Evolutionary conservation across 1,140 invertebrate genomes (phyloP).

Genomic region (Lucilia cuprina): DNA sequence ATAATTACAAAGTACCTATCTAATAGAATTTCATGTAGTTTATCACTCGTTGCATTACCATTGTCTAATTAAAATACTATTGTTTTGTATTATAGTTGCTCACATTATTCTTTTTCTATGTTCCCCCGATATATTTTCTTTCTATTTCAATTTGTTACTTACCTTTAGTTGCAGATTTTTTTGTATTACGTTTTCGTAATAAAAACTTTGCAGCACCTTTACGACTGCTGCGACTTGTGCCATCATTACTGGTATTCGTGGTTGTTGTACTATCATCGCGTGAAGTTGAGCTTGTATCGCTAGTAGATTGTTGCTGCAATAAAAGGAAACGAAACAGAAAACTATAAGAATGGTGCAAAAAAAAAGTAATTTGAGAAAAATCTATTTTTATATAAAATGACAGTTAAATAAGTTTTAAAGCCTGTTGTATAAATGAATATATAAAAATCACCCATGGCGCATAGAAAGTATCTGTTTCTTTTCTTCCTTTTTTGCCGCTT

Average conservation of each 20-base stretch:
- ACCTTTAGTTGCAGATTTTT: slow-evolving; percentile 35
- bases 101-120: neutral
- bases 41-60: no score
- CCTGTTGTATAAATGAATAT: neutral
- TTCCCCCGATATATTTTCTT: neutral
- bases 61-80: no score
- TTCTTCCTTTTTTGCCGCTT: neutral
- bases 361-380: neutral
- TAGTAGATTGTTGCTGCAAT: slow-evolving; percentile 49
- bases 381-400: neutral
- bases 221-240: slow-evolving; percentile 38
- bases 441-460: neutral
- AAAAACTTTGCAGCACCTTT: slow-evolving; percentile 53
- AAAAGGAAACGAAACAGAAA: neutral
- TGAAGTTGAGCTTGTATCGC: slow-evolving; percentile 52
- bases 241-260: slow-evolving; percentile 21
- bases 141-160: slow-evolving; percentile 29
- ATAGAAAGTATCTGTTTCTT: neutral
- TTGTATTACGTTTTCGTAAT: slow-evolving; percentile 47
- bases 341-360: neutral
- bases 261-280: slow-evolving; percentile 31
- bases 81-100: neutral
- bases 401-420: neutral
- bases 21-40: no score
- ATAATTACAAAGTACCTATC: no score